Conservation (phyloP, 2,888 invertebrate species). For the Cremastinae sp. region DNA sequence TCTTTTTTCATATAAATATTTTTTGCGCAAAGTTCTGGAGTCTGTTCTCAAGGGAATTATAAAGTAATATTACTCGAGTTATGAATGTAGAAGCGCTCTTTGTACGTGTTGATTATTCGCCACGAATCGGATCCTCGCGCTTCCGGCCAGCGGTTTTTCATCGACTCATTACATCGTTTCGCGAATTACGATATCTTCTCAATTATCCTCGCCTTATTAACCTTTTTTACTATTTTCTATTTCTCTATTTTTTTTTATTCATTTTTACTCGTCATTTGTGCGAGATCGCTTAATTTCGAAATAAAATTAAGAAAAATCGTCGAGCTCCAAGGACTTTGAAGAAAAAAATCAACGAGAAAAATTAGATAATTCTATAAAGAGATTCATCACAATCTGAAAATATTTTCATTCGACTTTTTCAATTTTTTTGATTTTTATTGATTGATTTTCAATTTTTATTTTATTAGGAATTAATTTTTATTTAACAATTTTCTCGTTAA, state of each 20-base stretch:
- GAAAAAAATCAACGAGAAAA: too few species aligned
- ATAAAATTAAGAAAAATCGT: too few species aligned
- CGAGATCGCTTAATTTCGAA: too few species aligned
- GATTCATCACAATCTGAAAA: too few species aligned
- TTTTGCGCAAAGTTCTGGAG: background rate
- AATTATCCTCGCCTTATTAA: slow-evolving; percentile 72
- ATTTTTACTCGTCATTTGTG: background rate
- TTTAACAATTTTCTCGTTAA: too few species aligned
- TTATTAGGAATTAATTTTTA: too few species aligned
- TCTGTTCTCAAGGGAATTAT: background rate
- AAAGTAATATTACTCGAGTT: slow-evolving; percentile 22
- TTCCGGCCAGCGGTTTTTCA: slow-evolving; percentile 50
- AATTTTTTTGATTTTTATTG: too few species aligned
- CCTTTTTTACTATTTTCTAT: slow-evolving; percentile 42
- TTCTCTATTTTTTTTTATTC: background rate
- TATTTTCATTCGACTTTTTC: too few species aligned
- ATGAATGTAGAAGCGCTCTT: slow-evolving; percentile 1
- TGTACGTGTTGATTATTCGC: slow-evolving; percentile 35
- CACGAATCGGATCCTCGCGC: slow-evolving; percentile 35
- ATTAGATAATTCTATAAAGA: too few species aligned
- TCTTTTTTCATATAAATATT: slow-evolving; percentile 29
- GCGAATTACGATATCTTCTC: slow-evolving; percentile 54
- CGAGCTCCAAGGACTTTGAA: too few species aligned
- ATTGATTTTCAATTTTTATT: too few species aligned
- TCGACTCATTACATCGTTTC: slow-evolving; percentile 48